phyloP scores from a whole-genome alignment of 1,140 invertebrate genomes.

The Drosophila insularis region DNA sequence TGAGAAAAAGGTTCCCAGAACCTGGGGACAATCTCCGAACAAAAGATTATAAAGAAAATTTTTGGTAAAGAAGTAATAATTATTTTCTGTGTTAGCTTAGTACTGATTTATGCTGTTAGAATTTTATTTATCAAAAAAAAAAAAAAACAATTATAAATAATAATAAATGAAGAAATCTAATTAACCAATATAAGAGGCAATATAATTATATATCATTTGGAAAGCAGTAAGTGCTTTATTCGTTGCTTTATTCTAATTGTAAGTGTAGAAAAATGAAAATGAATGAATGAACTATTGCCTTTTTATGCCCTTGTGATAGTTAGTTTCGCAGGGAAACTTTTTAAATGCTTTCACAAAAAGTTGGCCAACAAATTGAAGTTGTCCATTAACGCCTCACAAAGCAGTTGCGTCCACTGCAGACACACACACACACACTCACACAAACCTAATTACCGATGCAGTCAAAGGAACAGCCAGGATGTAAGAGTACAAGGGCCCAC shows the following conservation, averaged over 20 bases:
- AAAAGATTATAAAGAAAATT: no score
- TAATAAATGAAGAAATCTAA: no score
- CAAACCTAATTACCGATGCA: conserved; percentile 61
- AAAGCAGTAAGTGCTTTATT: neutral
- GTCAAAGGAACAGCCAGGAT: neutral
- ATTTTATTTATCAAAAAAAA: no score
- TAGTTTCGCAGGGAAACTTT: conserved; percentile 44
- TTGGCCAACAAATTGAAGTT: conserved; percentile 9
- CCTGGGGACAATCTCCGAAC: no score
- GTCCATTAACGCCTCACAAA: conserved; percentile 66
- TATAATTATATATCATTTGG: no score
- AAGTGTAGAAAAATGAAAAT: conserved; percentile 2
- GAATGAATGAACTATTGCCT: conserved; percentile 18
- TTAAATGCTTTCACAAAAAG: conserved; percentile 41
- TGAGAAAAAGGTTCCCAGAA: no score
- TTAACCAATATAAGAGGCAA: no score
- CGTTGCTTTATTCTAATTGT: neutral
- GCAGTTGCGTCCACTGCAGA: conserved; percentile 42
- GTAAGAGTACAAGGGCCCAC: conserved; percentile 5
- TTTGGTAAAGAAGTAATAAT: no score
- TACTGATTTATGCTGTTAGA: no score
- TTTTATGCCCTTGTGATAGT: conserved; percentile 23
- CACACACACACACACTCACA: conserved; percentile 7
- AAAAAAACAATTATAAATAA: no score
- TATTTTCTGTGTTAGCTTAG: no score